These are phyloP conservation scores for Athetis lepigone DNA, from an alignment of 2,888 invertebrate species.

Conservation along the genomic window DNA sequence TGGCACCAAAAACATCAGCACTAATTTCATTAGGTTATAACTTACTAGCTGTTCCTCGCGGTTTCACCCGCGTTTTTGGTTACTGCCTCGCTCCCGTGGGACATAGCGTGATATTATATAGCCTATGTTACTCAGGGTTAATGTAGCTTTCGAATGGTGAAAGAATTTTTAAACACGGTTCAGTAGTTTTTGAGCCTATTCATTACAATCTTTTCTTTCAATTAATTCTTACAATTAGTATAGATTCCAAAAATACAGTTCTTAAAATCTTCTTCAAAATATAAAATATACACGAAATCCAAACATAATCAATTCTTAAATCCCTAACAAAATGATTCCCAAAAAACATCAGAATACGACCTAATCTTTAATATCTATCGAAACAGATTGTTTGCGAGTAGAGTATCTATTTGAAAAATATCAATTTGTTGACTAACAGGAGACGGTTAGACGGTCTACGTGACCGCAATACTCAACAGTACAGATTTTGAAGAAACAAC, in stretches of 20 bases:
- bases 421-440: slow-evolving; percentile 84
- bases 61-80: too few relatives aligned
- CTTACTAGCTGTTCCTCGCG: too few relatives aligned
- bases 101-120: too few relatives aligned
- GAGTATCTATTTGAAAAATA: slow-evolving; percentile 81
- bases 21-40: too few relatives aligned
- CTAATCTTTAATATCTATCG: slow-evolving; percentile 50
- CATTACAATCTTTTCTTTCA: too few relatives aligned
- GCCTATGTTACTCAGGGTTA: too few relatives aligned
- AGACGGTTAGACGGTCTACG: slow-evolving; percentile 76
- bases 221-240: too few relatives aligned
- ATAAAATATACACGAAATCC: not conserved
- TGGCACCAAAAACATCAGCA: too few relatives aligned
- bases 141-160: too few relatives aligned
- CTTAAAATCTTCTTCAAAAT: not conserved
- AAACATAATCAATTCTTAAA: slow-evolving; percentile 4
- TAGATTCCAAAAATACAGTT: not conserved
- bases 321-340: slow-evolving; percentile 21
- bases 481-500: slow-evolving; percentile 76
- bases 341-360: slow-evolving; percentile 7
- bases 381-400: slow-evolving; percentile 71
- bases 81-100: too few relatives aligned
- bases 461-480: slow-evolving; percentile 75
- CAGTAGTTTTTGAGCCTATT: too few relatives aligned
- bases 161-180: too few relatives aligned